These are phyloP conservation scores for Huso huso DNA, from an alignment of 2,797 vertebrate species.

Conservation along the genomic window DNA sequence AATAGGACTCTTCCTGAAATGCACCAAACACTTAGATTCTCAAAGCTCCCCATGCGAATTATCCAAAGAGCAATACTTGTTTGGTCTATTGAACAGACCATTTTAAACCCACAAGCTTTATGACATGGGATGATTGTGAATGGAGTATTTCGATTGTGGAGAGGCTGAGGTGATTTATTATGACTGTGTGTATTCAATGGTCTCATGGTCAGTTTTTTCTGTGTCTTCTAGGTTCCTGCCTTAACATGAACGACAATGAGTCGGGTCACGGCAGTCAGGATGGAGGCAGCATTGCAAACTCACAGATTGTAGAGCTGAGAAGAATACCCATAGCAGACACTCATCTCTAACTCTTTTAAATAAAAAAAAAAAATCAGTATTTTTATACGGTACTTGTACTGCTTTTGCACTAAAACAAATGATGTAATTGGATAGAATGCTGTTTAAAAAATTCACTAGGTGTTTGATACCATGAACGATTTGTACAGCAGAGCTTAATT, in stretches of 20 bases:
- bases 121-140: no score
- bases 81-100: no score
- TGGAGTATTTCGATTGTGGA: no score
- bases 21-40: no score
- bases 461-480: conserved; percentile 52
- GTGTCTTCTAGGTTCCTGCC: conserved; percentile 71
- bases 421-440: conserved; percentile 41
- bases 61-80: no score
- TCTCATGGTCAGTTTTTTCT: conserved; percentile 8
- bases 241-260: conserved; percentile 84
- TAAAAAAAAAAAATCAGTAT: conserved; percentile 45
- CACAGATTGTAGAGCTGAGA: conserved; percentile 87
- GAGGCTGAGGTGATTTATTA: no score
- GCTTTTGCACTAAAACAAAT: conserved; percentile 69
- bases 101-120: no score
- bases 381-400: conserved; percentile 59
- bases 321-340: conserved; percentile 96
- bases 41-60: no score
- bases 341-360: conserved; percentile 69
- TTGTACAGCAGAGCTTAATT: conserved; percentile 54
- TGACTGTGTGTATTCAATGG: no score
- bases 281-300: conserved; percentile 78
- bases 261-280: conserved; percentile 90
- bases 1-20: no score
- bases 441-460: conserved; percentile 42